Base-by-base conservation (phyloP, 2,113 vertebrate species). In the Boleophthalmus pectinirostris region DNA sequence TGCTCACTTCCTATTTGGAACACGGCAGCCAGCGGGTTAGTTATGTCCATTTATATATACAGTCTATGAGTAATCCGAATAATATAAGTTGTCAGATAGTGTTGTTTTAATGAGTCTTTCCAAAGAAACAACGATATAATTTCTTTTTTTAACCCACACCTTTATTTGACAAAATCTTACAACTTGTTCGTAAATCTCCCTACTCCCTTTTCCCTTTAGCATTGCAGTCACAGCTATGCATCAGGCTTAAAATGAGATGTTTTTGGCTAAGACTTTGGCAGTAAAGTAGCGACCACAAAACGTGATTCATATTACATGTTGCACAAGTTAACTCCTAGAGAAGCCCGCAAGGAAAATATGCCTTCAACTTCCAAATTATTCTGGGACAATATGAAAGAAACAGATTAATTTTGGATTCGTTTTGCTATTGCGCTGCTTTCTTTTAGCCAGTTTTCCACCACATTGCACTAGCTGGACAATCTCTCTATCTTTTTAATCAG, bases 401-500 rank as follows among this genome's bases (percentile, higher is more conserved):
- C 16, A 12, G 23, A 47, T 66, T 45, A 21, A 66, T 23, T 16
- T 3, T 21, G 43, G 33, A 18, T n/a, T 66, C 7, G 0, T 43
- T 58, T 16, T 20, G 8, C 47, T 61, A 23, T 23, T 29, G 1
- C 9, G 56, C 53, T 45, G 6, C 3, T 3, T 21, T 9, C 25
- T 72, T 61, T 61, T 61, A 20, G 61, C 11, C 7, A 64, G 20
- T 64, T 64, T 63, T 43, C 20, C 18, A 64, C 33, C 20, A 43
- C 16, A 13, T 18, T 21, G 33, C 33, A 43, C 61, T n/a, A 63
- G n/a, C 43, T 16, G 6, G 13, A 11, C 65, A 63, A 54, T 16
- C 60, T 69, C 67, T 14, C 20, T 20, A 49, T 81, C 70, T 76
- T 64, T 54, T 68, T 83, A 66, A 85, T 88, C 84, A 56, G 56